Conservation (phyloP, 2,797 vertebrate genomes). For the Thunnus albacares region DNA sequence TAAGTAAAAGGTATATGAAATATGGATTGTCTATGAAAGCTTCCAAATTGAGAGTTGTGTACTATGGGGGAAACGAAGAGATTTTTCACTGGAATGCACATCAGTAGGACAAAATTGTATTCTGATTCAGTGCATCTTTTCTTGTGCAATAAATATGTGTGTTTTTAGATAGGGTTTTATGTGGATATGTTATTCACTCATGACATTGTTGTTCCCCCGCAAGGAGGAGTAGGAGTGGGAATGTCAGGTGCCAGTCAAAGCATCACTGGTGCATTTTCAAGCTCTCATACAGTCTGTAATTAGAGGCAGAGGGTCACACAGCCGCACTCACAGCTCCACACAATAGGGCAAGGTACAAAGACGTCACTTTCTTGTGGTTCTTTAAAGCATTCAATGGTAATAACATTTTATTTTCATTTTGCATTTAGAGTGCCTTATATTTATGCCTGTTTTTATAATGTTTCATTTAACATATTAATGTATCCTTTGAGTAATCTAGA, state of each 20-base stretch:
- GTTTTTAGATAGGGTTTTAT: constrained; percentile 81
- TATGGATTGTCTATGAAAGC: constrained; percentile 75
- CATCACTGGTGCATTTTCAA: constrained; percentile 59
- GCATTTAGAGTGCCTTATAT: constrained; percentile 99
- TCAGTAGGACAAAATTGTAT: constrained; percentile 92
- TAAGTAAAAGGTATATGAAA: constrained; percentile 64
- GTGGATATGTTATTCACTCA: constrained; percentile 74
- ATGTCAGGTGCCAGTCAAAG: constrained; percentile 62
- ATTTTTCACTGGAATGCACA: constrained; percentile 96
- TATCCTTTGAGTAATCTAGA: constrained; percentile 82
- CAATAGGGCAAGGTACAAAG: constrained; percentile 83
- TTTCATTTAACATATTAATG: constrained; percentile 83
- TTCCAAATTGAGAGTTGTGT: constrained; percentile 81
- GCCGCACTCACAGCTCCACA: constrained; percentile 64
- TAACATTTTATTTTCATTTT: constrained; percentile 88
- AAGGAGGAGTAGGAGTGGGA: constrained; percentile 55
- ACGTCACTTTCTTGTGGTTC: constrained; percentile 75
- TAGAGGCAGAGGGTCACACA: constrained; percentile 58
- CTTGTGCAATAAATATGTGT: constrained; percentile 97
- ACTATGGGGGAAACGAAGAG: constrained; percentile 89
- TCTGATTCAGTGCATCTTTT: constrained; percentile 94
- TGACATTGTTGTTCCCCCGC: constrained; percentile 49
- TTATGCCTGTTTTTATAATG: constrained; percentile 95
- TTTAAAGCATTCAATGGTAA: constrained; percentile 60
- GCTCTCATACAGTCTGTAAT: constrained; percentile 59